phyloP scores from a whole-genome alignment of 2,888 invertebrate species.

The Dynastes maya region DNA sequence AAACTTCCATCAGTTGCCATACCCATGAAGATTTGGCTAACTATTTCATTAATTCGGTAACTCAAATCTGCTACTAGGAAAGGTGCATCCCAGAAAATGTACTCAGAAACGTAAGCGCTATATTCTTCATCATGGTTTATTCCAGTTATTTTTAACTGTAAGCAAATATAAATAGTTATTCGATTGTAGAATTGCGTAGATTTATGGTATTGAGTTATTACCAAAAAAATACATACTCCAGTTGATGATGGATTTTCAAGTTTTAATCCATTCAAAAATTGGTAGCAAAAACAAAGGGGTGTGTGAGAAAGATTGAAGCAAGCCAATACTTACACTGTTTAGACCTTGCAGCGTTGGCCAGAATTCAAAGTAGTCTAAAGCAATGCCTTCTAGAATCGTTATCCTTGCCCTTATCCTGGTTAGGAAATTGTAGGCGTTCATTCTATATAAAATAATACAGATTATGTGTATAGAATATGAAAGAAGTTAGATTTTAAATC shows the following conservation, averaged over 20 bases:
- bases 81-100: constrained; percentile 19
- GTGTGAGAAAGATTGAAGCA: no score
- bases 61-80: constrained; percentile 17
- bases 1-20: constrained; percentile 13
- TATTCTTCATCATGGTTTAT: constrained; percentile 37
- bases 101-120: constrained; percentile 19
- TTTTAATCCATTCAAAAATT: no score
- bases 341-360: constrained; percentile 24
- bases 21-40: constrained; percentile 7
- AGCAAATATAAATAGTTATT: background rate
- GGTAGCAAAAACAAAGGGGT: no score
- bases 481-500: no score
- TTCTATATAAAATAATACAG: constrained; percentile 18
- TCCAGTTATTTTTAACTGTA: constrained; percentile 48
- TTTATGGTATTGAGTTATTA: no score
- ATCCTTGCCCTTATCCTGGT: constrained; percentile 32
- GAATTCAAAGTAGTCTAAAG: constrained; percentile 41
- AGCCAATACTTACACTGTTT: background rate
- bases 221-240: no score
- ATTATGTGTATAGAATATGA: no score
- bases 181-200: no score
- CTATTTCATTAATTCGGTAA: constrained; percentile 31
- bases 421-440: constrained; percentile 37
- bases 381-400: constrained; percentile 38
- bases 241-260: no score